Percentiles rank a stretch among this genome's conserved stretches.
phyloP scores from a whole-genome alignment of 2,113 vertebrate genomes.

The Leucopternis melanops region DNA sequence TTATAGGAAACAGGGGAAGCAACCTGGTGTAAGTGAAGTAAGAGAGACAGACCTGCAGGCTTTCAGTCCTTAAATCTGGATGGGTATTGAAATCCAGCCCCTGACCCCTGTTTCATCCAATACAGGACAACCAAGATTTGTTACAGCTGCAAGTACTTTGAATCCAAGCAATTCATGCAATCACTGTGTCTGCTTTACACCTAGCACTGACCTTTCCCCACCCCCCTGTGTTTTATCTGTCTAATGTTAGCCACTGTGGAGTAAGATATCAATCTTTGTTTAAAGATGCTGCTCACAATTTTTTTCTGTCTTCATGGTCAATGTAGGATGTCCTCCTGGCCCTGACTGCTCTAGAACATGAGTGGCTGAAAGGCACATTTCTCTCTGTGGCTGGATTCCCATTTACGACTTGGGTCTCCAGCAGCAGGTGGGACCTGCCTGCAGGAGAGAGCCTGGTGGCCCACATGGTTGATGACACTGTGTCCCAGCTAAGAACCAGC shows the following conservation, averaged over 20 bases:
- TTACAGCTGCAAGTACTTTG: background rate
- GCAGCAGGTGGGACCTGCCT: background rate
- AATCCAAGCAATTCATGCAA: background rate
- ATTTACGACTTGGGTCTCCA: background rate
- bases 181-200: background rate
- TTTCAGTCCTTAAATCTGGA: background rate
- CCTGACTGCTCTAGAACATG: background rate
- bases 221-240: background rate
- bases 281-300: background rate
- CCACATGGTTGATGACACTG: fast-evolving
- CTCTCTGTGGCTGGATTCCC: background rate
- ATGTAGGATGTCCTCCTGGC: fast-evolving
- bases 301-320: background rate
- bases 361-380: background rate
- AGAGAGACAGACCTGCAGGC: background rate
- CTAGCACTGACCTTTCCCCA: background rate
- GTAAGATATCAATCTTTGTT: background rate
- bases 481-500: background rate
- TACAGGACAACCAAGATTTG: background rate
- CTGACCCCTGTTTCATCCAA: background rate
- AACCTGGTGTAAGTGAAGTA: background rate
- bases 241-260: background rate
- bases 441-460: background rate
- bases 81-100: background rate
- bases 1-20: background rate